Conservation (phyloP, 1,140 invertebrate species). For the Aphaenogaster ashmeadi region DNA sequence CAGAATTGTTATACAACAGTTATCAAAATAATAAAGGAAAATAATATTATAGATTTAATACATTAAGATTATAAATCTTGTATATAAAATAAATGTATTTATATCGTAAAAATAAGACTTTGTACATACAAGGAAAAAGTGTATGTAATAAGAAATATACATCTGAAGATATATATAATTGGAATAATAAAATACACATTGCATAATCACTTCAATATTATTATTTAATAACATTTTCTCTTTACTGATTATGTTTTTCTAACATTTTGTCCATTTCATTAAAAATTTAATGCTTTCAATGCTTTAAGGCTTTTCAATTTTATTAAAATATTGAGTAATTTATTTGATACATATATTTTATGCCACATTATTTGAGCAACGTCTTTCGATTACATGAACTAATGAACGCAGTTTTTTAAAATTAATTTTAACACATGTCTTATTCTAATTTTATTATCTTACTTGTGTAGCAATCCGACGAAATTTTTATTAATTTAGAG, state of each 20-base stretch:
- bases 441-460: not conserved
- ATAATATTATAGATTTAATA: constrained; percentile 22
- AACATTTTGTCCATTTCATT: not conserved
- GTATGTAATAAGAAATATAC: not conserved
- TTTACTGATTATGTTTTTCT: not conserved
- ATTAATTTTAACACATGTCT: not conserved
- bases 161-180: not conserved
- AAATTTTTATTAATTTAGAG: not conserved
- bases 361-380: not conserved
- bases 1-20: not conserved
- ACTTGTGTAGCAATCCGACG: not conserved
- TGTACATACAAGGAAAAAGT: not conserved
- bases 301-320: no score
- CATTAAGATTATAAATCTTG: not conserved
- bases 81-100: not conserved
- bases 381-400: not conserved
- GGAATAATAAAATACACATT: constrained; percentile 1
- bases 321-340: not conserved
- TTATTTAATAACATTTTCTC: not conserved
- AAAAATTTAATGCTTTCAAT: no score
- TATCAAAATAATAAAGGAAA: not conserved
- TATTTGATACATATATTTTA: not conserved
- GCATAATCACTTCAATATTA: not conserved
- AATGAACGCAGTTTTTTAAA: not conserved
- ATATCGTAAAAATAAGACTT: not conserved